Evolutionary conservation across 2,113 vertebrate species (phyloP).

Genomic region (Isurus oxyrinchus): DNA sequence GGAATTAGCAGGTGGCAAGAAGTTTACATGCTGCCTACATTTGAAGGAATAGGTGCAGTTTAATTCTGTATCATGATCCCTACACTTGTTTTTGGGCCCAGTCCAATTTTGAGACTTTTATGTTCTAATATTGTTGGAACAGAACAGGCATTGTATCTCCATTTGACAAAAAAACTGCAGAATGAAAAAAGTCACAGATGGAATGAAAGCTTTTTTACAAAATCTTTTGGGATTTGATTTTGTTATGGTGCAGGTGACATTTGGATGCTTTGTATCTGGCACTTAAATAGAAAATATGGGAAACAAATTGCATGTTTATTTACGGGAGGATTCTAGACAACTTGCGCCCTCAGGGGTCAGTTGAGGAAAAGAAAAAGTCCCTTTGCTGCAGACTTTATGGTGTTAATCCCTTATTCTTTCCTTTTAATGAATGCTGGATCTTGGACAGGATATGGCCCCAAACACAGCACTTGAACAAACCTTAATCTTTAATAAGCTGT

Average conservation of each 20-base stretch:
- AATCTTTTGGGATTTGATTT: neutral
- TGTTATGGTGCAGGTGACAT: neutral
- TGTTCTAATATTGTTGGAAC: neutral
- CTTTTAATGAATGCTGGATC: constrained; percentile 53
- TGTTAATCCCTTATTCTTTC: constrained; percentile 49
- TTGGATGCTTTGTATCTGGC: constrained; percentile 11
- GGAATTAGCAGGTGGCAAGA: too few relatives aligned
- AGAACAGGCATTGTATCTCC: neutral
- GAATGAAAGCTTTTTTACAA: neutral
- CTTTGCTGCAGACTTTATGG: constrained; percentile 39
- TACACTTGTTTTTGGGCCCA: neutral
- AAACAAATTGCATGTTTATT: constrained; percentile 30
- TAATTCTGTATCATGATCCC: too few relatives aligned
- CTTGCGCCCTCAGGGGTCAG: neutral
- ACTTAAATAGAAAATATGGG: neutral
- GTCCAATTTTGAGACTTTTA: neutral
- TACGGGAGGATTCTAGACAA: neutral
- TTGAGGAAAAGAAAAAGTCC: neutral
- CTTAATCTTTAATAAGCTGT: constrained; percentile 68
- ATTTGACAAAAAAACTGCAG: neutral
- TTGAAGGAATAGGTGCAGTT: too few relatives aligned
- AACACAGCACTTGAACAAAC: constrained; percentile 53
- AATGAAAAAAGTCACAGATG: neutral
- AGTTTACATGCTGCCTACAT: too few relatives aligned
- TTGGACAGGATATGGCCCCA: constrained; percentile 51